Conservation (phyloP, 2,113 vertebrate genomes). For the Corythornis vintsioides region DNA sequence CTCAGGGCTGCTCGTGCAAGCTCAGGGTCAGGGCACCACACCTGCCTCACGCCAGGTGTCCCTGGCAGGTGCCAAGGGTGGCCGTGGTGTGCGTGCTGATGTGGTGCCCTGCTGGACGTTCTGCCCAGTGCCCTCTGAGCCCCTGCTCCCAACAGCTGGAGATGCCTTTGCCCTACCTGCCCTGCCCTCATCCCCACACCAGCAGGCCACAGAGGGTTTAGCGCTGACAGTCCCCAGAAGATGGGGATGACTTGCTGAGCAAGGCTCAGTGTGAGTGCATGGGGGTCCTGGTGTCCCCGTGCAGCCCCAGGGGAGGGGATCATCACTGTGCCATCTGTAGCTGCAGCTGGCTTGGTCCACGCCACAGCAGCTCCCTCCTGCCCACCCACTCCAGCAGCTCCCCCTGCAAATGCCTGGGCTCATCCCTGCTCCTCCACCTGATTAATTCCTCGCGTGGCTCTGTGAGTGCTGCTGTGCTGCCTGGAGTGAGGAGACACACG, state of each 20-base stretch:
- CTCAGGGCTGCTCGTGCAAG: neutral
- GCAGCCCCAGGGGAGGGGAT: neutral
- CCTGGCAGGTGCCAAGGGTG: neutral
- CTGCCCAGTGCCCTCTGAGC: neutral
- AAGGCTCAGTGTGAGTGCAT: rapidly evolving
- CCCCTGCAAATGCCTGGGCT: neutral
- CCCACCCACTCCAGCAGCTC: neutral
- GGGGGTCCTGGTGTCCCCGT: neutral
- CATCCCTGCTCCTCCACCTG: neutral
- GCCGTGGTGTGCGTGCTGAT: neutral
- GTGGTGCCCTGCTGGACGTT: neutral
- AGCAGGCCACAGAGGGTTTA: neutral
- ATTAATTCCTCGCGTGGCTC: neutral
- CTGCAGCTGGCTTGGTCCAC: neutral
- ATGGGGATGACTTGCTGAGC: neutral
- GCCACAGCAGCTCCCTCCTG: neutral
- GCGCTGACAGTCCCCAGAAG: neutral
- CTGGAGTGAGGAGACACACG: neutral
- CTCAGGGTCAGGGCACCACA: neutral
- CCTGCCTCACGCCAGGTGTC: neutral
- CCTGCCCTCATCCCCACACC: neutral
- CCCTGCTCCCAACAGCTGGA: rapidly evolving
- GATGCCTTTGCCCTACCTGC: neutral
- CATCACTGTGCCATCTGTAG: neutral
- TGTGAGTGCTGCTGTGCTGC: neutral